These are phyloP conservation scores for Drosophila truncata DNA, from an alignment of 1,140 invertebrate species.

Conservation along the genomic window DNA sequence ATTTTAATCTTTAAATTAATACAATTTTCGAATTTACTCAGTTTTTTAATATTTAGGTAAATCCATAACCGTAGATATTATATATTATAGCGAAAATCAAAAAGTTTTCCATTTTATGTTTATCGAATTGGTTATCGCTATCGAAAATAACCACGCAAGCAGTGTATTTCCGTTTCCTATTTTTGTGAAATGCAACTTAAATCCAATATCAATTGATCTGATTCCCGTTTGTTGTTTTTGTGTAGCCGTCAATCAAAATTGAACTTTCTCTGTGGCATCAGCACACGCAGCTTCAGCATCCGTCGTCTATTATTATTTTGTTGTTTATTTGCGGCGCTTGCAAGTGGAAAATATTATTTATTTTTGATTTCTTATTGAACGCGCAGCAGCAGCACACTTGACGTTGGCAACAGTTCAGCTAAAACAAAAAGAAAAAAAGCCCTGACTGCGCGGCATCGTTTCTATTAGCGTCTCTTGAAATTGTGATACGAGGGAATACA, in stretches of 20 bases:
- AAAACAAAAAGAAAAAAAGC: neutral
- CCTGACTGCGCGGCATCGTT: slow-evolving; percentile 17
- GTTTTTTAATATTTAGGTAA: too few species aligned
- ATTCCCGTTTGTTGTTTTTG: slow-evolving; percentile 22
- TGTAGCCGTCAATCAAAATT: slow-evolving; percentile 71
- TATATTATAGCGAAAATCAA: too few species aligned
- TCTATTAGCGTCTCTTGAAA: slow-evolving; percentile 60
- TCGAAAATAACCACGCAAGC: neutral
- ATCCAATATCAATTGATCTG: slow-evolving; percentile 25
- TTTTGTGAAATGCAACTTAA: neutral
- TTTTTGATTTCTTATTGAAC: slow-evolving; percentile 51
- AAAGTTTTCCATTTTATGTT: neutral
- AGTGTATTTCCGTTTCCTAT: slow-evolving; percentile 11
- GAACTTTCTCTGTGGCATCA: slow-evolving; percentile 64
- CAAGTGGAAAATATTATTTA: slow-evolving; percentile 63
- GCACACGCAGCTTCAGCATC: slow-evolving; percentile 39
- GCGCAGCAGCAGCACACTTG: slow-evolving; percentile 43
- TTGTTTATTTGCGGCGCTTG: slow-evolving; percentile 45
- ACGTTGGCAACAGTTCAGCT: slow-evolving; percentile 65
- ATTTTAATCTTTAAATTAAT: neutral
- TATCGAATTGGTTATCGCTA: neutral
- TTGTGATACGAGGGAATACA: slow-evolving; percentile 26
- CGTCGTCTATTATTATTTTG: slow-evolving; percentile 22
- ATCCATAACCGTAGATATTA: too few species aligned
- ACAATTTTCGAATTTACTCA: neutral